phyloP scores from a whole-genome alignment of 2,797 vertebrate species.

The Hephaestus fuliginosus region DNA sequence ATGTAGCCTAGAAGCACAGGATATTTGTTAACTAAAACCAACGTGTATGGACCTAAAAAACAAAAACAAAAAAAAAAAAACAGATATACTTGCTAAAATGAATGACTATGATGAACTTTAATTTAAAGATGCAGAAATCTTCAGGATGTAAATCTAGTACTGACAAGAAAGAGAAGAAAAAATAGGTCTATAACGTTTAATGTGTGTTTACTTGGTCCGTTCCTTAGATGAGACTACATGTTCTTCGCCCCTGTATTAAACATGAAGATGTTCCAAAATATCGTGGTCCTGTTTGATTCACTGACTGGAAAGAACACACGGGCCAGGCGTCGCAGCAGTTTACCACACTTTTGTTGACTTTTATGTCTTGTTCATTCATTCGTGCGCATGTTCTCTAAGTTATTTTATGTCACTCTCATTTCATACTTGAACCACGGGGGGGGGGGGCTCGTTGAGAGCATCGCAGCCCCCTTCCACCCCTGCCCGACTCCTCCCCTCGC shows the following conservation, averaged over 20 bases:
- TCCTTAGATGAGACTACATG: constrained; percentile 60
- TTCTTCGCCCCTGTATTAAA: constrained; percentile 73
- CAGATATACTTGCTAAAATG: constrained; percentile 38
- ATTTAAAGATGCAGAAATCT: constrained; percentile 70
- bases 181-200: constrained; percentile 53
- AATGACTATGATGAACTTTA: constrained; percentile 51
- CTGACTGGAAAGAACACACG: constrained; percentile 36
- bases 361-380: constrained; percentile 42
- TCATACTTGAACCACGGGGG: constrained; percentile 68
- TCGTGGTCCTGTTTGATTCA: constrained; percentile 68
- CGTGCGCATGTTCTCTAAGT: constrained; percentile 45
- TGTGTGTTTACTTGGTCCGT: constrained; percentile 53
- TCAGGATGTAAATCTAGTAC: constrained; percentile 75
- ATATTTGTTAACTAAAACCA: constrained; percentile 46
- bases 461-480: not conserved
- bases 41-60: constrained; percentile 63
- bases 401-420: constrained; percentile 66
- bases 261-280: constrained; percentile 51
- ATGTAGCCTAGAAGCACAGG: constrained; percentile 60
- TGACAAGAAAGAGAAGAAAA: constrained; percentile 41
- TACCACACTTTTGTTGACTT: constrained; percentile 15
- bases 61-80: not conserved
- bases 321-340: constrained; percentile 39
- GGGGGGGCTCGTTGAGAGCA: constrained; percentile 23
- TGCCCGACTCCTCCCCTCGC: constrained; percentile 30